Evolutionary conservation across 1,140 invertebrate species (phyloP), one percentile per base, ranked within the genome.

Genomic region (Homalodisca vitripennis): DNA sequence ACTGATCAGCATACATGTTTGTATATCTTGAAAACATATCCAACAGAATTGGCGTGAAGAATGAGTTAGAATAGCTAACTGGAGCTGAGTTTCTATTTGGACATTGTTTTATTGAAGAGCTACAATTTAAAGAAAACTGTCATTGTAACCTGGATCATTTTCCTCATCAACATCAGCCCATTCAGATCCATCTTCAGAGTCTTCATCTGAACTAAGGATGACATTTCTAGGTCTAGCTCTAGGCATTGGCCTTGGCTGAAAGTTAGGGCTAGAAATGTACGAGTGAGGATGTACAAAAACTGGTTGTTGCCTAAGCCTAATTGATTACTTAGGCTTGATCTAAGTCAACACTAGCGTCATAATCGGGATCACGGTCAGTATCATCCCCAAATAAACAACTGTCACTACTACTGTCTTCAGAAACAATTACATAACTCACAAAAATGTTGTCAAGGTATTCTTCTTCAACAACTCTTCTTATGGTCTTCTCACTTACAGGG

Each of bases 1-100:
- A 69, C 10, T 62, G 27, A 14, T 47, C n/a, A 17, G 67, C 67
- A 62, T 69, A 64, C 24, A 22, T 32, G 22, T 69, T 69, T 62
- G 67, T 69, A 26, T 29, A 62, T 62, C 62, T 62, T 20, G 62
- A 53, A 69, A 69, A 69, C 10, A 20, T 46, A 1, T 41, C 51
- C 30, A 41, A 22, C 32, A 62, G 46, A 2, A n/a, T 22, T 24
- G n/a, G 1, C 6, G 55, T 69, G 29, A 69, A 69, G 62, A 69
- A 69, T 14, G 62, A 27, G 22, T 69, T 29, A 22, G 14, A 62
- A 47, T 69, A 69, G 17, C 2, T 3, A 2, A 69, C 14, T 27
- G 31, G 31, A 62, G 29, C 1, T 17, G 51, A 55, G 34, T 68
- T 68, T 68, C 20, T 68, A 20, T 22, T 48, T 13, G 67, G 62